phyloP scores from a whole-genome alignment of 2,113 vertebrate species.

The Urocitellus parryii region DNA sequence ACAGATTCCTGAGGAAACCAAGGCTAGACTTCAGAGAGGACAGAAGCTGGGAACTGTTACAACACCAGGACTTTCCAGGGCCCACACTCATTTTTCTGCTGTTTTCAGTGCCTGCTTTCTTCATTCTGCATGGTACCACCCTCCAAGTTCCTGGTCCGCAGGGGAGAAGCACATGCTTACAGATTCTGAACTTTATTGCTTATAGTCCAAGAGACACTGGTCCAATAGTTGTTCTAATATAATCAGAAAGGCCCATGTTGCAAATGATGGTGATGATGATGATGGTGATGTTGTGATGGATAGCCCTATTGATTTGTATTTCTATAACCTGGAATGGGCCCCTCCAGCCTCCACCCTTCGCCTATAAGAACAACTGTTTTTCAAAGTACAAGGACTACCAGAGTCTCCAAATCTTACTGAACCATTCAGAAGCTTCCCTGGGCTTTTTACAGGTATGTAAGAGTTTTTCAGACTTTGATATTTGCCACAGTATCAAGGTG shows the following conservation, averaged over 20 bases:
- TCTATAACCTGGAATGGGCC: not conserved
- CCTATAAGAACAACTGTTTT: not conserved
- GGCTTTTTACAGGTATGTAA: not conserved
- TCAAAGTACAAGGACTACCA: not conserved
- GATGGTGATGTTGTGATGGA: not conserved
- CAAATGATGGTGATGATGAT: not conserved
- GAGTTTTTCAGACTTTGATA: not conserved
- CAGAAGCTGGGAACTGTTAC: not conserved
- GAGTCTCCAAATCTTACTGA: not conserved
- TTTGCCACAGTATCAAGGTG: not conserved
- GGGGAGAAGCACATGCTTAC: not conserved
- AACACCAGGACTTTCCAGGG: too few species aligned
- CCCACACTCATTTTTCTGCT: not conserved
- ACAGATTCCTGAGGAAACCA: not conserved
- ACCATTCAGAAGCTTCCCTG: not conserved
- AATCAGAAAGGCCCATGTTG: not conserved
- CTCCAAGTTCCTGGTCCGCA: not conserved
- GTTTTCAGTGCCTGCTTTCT: not conserved
- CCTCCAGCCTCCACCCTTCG: not conserved
- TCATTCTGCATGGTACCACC: too few species aligned
- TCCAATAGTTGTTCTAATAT: not conserved
- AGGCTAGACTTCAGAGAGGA: not conserved
- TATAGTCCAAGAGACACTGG: not conserved
- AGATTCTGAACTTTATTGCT: not conserved
- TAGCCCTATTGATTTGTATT: not conserved